Base-by-base conservation (phyloP, 2,888 invertebrate species). In the Melinopterus prodromus region DNA sequence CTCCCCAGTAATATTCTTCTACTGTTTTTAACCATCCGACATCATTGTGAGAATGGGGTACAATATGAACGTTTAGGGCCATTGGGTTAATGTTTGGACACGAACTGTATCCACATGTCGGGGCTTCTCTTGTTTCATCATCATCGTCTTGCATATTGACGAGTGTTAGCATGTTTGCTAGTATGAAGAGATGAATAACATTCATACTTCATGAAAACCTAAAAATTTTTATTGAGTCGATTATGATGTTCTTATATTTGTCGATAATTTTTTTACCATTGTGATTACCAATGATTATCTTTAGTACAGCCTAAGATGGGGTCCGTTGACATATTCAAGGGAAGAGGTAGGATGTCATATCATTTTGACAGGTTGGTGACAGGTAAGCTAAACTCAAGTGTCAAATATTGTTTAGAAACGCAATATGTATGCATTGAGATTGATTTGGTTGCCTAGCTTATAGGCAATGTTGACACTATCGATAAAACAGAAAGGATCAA, bases 11-110 rank as follows among this genome's bases (percentile, higher is more conserved):
- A 86, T 98, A 98, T 87, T 98, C 96, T 87, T 98, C 98, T 0
- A 97, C 95, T 0, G 98, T 98, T 89, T 97, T 97, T 74, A 98
- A 89, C 98, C 98, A 98, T 69, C 98, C 98, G 0, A 97, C 97
- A 86, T 98, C 98, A 85, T 98, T 97, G 86, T 98, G 98, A 0
- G 97, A 95, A 86, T 98, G 98, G 0, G 98, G 93, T 0, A 96
- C 92, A 0, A 97, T 90, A 86, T 97, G 97, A 0, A 97, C 94
- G 87, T 97, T 97, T 16, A 97, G 88, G 86, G 92, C 91, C 0
- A 91, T 92, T 0, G 91, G 86, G 81, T 92, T 91, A 0, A 91
- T 87, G 35, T 89, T 85, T 2, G 93, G 93, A 84, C 96, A 96
- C 69, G 93, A 92, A 3, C 5, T 53, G 9, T 53, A 12, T 12